Conservation (phyloP, 2,113 vertebrate genomes). For the Elaphurus davidianus region DNA sequence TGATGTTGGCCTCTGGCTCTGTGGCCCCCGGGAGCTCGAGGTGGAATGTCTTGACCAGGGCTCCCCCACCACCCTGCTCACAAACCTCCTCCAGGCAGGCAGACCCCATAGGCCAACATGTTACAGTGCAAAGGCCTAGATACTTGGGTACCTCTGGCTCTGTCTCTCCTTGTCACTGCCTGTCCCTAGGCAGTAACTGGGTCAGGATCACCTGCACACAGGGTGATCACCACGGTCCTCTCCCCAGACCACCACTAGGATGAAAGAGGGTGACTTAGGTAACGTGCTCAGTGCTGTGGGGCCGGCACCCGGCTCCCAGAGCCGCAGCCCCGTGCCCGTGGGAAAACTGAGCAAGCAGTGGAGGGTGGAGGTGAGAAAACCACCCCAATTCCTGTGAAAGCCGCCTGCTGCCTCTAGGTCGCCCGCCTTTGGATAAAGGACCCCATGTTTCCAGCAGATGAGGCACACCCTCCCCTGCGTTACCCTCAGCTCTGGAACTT, state of each 20-base stretch:
- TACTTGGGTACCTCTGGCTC: background rate
- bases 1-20: background rate
- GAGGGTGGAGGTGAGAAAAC: background rate
- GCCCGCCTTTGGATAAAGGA: background rate
- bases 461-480: accelerated
- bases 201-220: accelerated
- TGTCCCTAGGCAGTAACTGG: background rate
- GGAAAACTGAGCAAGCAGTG: background rate
- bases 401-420: accelerated
- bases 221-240: accelerated
- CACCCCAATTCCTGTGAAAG: background rate
- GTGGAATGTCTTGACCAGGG: no score
- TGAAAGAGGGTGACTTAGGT: background rate
- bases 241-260: background rate
- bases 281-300: no score
- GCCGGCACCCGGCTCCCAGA: accelerated
- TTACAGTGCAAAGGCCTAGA: accelerated
- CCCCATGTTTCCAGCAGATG: background rate
- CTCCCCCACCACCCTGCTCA: background rate
- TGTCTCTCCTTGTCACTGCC: background rate
- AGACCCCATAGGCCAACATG: background rate
- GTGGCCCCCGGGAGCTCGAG: background rate
- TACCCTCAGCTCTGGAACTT: background rate
- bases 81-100: background rate
- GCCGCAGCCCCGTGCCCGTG: background rate